Evolutionary conservation across 2,113 vertebrate species (phyloP).

Genomic region (Sinocyclocheilus anophthalmus): DNA sequence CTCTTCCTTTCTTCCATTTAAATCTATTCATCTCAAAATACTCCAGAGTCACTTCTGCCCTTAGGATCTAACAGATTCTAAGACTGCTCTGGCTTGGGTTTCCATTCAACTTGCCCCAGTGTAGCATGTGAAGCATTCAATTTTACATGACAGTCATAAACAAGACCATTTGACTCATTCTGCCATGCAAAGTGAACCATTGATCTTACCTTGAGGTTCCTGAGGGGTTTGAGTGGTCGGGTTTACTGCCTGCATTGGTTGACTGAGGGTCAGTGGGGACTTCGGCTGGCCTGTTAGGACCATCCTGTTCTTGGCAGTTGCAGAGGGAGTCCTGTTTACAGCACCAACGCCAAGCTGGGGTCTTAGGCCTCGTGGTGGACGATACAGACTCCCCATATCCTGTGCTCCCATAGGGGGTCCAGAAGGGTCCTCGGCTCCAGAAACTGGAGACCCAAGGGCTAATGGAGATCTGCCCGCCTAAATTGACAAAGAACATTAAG

Average conservation of each 20-base stretch:
- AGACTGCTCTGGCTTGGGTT: neutral
- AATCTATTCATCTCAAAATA: slow-evolving; percentile 12
- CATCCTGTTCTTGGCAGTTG: slow-evolving; percentile 78
- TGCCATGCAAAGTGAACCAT: neutral
- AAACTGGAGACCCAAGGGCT: slow-evolving; percentile 57
- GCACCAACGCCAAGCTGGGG: slow-evolving; percentile 91
- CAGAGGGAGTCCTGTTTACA: slow-evolving; percentile 81
- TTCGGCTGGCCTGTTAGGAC: slow-evolving; percentile 81
- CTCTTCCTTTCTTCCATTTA: neutral
- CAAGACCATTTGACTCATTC: neutral
- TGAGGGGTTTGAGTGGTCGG: slow-evolving; percentile 63
- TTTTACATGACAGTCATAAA: neutral
- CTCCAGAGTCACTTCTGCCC: neutral
- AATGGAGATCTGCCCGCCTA: slow-evolving; percentile 60
- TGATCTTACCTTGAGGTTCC: slow-evolving; percentile 36
- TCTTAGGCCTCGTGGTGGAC: slow-evolving; percentile 87
- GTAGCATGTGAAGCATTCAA: neutral
- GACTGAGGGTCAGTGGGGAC: slow-evolving; percentile 79
- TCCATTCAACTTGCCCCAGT: neutral
- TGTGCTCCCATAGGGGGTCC: slow-evolving; percentile 61
- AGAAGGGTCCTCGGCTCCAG: slow-evolving; percentile 60
- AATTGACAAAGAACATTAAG: slow-evolving; percentile 12
- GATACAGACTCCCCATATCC: slow-evolving; percentile 79
- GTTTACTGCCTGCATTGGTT: slow-evolving; percentile 81
- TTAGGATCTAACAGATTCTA: slow-evolving; percentile 6